phyloP scores from a whole-genome alignment of 2,113 vertebrate species.

The Halichoeres trimaculatus region DNA sequence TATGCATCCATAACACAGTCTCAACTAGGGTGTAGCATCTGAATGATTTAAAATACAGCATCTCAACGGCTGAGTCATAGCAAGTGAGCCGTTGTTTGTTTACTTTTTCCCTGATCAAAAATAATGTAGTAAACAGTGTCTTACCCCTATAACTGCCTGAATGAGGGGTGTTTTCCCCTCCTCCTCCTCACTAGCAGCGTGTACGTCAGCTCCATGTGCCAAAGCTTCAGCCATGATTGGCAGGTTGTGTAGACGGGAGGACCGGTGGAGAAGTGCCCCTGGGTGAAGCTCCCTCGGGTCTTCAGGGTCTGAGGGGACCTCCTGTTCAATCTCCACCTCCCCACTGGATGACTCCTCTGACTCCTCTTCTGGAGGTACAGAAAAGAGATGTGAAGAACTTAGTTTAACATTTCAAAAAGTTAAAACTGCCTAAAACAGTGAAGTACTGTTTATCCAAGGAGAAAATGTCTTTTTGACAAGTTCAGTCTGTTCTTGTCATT shows the following conservation, averaged over 20 bases:
- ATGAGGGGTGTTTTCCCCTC: constrained; percentile 92
- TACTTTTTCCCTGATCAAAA: not conserved
- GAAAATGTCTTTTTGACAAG: not conserved
- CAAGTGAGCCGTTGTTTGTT: not conserved
- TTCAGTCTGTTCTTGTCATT: not conserved
- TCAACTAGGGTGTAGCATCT: not conserved
- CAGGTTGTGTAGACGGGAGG: constrained; percentile 90
- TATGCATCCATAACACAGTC: not conserved
- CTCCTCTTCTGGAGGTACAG: constrained; percentile 72
- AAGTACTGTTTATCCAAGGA: too few species aligned
- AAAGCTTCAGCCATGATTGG: constrained; percentile 95
- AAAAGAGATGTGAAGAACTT: too few species aligned
- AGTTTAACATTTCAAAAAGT: too few species aligned
- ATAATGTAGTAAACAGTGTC: constrained; percentile 34
- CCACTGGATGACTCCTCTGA: constrained; percentile 83
- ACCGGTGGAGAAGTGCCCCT: constrained; percentile 87
- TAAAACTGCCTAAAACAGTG: too few species aligned
- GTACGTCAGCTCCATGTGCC: constrained; percentile 95
- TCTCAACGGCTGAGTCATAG: not conserved
- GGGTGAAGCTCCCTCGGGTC: constrained; percentile 83
- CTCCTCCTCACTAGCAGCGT: constrained; percentile 87
- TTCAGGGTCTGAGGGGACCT: constrained; percentile 81
- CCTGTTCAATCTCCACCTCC: constrained; percentile 81
- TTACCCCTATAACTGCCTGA: constrained; percentile 94
- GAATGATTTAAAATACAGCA: not conserved